Conservation (phyloP, 23 tunicate genomes). For the Botrylloides violaceus region DNA sequence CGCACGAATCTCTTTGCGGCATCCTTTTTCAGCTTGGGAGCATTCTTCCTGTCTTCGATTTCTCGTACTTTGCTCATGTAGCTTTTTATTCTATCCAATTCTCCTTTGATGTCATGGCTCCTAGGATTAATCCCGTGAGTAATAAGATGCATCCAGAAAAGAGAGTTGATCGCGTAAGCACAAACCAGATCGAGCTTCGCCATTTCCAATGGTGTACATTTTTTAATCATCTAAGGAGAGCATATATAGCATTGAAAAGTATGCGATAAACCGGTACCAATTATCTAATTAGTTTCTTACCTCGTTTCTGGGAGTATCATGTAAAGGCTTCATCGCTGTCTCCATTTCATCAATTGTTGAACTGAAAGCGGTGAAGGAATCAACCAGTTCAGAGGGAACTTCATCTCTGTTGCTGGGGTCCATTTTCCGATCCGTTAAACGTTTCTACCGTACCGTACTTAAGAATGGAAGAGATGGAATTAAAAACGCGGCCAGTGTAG, state of each 20-base stretch:
- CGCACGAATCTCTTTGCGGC: constrained; percentile 61
- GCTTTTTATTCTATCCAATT: constrained; percentile 50
- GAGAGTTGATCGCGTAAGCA: constrained; percentile 53
- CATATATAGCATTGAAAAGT: neutral
- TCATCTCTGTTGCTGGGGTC: constrained; percentile 28
- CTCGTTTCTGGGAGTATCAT: constrained; percentile 34
- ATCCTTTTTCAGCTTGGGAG: constrained; percentile 52
- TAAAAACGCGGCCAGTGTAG: no score
- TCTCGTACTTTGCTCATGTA: constrained; percentile 71
- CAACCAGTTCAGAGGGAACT: constrained; percentile 56
- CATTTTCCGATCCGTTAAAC: no score
- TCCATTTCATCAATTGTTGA: constrained; percentile 16
- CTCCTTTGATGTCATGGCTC: constrained; percentile 57
- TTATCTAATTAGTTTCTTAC: no score
- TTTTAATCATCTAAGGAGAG: neutral
- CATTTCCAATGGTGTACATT: constrained; percentile 29
- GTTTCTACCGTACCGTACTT: no score
- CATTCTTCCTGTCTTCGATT: constrained; percentile 56
- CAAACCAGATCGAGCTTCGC: constrained; percentile 58
- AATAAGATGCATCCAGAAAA: constrained; percentile 64
- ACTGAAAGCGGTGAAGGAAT: constrained; percentile 29
- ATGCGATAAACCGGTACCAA: no score
- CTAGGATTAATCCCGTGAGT: constrained; percentile 65
- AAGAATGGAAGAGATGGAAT: no score
- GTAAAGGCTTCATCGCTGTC: constrained; percentile 23